Percentiles rank a stretch among this genome's conserved stretches.
Evolutionary conservation across 2,888 invertebrate genomes (phyloP).

Genomic region (Catonia carolina): DNA sequence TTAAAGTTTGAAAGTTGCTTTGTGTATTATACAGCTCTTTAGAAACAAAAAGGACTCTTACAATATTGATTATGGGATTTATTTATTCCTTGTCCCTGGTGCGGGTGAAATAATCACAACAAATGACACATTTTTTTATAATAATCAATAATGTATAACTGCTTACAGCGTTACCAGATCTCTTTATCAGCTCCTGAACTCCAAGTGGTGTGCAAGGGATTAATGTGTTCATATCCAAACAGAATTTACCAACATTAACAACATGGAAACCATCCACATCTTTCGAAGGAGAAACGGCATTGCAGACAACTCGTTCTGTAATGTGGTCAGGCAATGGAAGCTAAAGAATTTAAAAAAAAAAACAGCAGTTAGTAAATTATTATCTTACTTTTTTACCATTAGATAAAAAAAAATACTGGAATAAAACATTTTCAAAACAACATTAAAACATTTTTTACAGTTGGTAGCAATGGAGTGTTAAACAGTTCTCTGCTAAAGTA

Average conservation of each 20-base stretch:
- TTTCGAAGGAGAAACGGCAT: constrained; percentile 70
- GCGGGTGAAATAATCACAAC: no score
- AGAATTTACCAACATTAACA: constrained; percentile 71
- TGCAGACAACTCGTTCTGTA: constrained; percentile 67
- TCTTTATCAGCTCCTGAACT: constrained; percentile 59
- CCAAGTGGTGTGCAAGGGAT: constrained; percentile 77
- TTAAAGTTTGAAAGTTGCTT: no score
- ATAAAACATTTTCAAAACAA: not conserved
- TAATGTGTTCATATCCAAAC: constrained; percentile 63
- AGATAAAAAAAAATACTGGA: no score
- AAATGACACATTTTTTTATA: no score
- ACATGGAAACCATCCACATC: constrained; percentile 91
- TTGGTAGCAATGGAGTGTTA: not conserved
- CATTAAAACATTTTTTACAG: not conserved
- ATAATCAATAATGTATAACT: no score
- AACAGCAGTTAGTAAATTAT: no score
- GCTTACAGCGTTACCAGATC: constrained; percentile 53
- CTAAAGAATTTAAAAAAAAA: constrained; percentile 36
- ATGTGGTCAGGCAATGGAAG: constrained; percentile 75
- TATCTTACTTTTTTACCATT: no score
- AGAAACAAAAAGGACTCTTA: no score
- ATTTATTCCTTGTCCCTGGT: no score
- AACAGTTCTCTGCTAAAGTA: no score
- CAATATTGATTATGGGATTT: no score
- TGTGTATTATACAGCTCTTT: no score